These are phyloP conservation scores for Etheostoma spectabile DNA, from an alignment of 2,113 vertebrate genomes.

Conservation along the genomic window DNA sequence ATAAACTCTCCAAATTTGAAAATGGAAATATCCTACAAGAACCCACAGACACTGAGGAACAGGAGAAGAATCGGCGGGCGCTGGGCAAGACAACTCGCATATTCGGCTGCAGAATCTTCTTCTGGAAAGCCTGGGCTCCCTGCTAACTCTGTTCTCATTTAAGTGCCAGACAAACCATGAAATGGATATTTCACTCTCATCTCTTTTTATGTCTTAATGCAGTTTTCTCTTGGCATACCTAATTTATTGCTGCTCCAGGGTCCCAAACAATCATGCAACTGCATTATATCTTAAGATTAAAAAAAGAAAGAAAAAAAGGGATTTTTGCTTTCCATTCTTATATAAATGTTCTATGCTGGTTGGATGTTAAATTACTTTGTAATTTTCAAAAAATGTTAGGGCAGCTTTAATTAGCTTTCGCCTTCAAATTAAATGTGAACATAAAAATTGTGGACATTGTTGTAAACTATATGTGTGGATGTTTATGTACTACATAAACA, in stretches of 20 bases:
- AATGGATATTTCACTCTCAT: neutral
- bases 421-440: neutral
- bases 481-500: neutral
- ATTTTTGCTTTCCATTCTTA: neutral
- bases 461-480: neutral
- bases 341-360: neutral
- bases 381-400: neutral
- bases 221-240: neutral
- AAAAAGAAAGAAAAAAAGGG: neutral
- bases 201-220: neutral
- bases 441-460: neutral
- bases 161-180: neutral
- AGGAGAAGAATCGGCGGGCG: conserved; percentile 51
- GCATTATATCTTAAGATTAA: neutral
- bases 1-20: conserved; percentile 38
- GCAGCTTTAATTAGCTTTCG: neutral
- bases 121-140: conserved; percentile 74
- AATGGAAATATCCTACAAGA: conserved; percentile 2
- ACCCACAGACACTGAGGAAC: neutral
- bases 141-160: conserved; percentile 53
- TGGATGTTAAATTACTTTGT: neutral
- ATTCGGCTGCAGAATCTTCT: conserved; percentile 65
- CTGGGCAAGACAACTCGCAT: neutral
- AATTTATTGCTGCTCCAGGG: neutral
- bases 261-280: neutral